Conservation (phyloP, 2,888 invertebrate genomes). For the Lacanobia oleracea region DNA sequence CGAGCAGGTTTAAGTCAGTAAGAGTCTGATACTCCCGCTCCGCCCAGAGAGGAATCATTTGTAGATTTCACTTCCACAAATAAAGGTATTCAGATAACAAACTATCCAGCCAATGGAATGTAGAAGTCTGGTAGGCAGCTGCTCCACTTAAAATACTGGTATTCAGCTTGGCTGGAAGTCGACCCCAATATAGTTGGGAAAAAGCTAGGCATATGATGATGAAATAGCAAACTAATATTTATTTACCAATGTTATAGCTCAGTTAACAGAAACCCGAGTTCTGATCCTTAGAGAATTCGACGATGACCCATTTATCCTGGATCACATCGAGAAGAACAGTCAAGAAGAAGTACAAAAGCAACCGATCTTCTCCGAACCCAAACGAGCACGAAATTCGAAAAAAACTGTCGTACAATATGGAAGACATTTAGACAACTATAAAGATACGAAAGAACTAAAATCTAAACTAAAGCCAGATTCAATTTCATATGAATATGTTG, state of each 20-base stretch:
- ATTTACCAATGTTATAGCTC: constrained; percentile 29
- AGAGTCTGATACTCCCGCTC: no score
- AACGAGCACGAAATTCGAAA: background rate
- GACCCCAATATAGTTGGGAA: no score
- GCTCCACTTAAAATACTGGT: no score
- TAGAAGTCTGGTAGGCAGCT: no score
- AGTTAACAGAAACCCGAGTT: constrained; percentile 16
- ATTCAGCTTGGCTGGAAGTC: no score
- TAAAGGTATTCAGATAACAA: no score
- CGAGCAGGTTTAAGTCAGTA: no score
- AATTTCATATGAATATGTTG: constrained; percentile 62
- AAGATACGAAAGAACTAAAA: background rate
- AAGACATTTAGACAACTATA: constrained; percentile 12
- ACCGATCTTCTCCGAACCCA: background rate
- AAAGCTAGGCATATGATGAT: background rate
- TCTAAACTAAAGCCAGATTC: background rate
- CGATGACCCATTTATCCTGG: background rate
- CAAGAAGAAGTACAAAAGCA: rapidly evolving
- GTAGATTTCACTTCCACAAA: background rate
- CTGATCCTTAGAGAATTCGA: constrained; percentile 5
- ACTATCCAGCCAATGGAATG: no score
- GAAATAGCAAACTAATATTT: background rate
- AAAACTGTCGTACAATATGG: constrained; percentile 25
- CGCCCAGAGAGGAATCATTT: background rate
- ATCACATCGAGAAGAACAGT: background rate